These are phyloP conservation scores for Nylanderia fulva DNA, from an alignment of 1,140 invertebrate species.

Conservation along the genomic window DNA sequence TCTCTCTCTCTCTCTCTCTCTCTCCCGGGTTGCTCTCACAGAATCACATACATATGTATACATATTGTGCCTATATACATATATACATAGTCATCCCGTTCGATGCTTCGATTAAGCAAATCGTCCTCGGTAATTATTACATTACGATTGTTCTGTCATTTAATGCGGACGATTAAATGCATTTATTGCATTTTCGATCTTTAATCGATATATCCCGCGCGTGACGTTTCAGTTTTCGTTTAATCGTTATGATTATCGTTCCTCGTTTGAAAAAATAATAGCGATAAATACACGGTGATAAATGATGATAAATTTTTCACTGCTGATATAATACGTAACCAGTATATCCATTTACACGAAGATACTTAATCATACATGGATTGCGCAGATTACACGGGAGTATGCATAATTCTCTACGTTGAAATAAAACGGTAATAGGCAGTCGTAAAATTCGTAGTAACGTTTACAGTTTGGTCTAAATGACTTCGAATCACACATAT, in stretches of 20 bases:
- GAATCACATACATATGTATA: constrained; percentile 3
- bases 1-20: too few relatives aligned
- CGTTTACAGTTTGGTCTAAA: neutral
- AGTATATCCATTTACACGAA: too few relatives aligned
- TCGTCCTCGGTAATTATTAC: constrained; percentile 28
- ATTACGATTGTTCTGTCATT: constrained; percentile 26
- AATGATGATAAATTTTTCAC: constrained; percentile 29
- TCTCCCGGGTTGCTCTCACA: too few relatives aligned
- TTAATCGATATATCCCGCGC: neutral
- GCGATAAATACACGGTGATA: neutral
- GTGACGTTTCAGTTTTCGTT: neutral
- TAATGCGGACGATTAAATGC: constrained; percentile 19
- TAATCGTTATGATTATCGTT: neutral
- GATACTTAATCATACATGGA: constrained; percentile 10
- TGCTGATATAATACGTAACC: neutral
- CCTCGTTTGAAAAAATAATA: constrained; percentile 9
- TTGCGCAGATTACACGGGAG: neutral
- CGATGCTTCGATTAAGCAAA: constrained; percentile 38
- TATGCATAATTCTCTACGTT: neutral
- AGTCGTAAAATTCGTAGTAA: neutral
- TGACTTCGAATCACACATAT: neutral
- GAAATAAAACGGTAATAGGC: neutral
- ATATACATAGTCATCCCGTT: neutral
- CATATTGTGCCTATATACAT: neutral
- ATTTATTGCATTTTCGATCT: neutral